Evolutionary conservation across 1,140 invertebrate genomes (phyloP).

Genomic region (Meloidogyne exigua): DNA sequence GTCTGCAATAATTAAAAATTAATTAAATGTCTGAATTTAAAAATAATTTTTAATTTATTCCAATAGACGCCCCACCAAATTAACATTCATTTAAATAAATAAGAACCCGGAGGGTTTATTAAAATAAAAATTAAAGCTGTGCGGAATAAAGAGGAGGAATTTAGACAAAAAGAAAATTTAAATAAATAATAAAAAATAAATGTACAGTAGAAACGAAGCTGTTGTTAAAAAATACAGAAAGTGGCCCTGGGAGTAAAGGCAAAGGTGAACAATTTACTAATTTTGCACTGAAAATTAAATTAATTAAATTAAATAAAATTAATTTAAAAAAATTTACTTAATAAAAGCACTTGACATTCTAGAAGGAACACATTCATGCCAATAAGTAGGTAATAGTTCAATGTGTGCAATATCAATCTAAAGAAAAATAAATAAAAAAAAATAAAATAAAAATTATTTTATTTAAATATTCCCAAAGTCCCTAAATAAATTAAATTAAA

Average conservation of each 20-base stretch:
- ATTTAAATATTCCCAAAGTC: too few species aligned
- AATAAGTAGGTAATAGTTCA: conserved; percentile 64
- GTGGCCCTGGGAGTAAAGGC: conserved; percentile 64
- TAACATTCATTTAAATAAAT: not conserved
- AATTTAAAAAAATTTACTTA: not conserved
- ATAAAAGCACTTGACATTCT: conserved; percentile 64
- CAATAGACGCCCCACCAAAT: not conserved
- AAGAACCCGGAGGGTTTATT: not conserved
- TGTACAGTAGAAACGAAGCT: conserved; percentile 66
- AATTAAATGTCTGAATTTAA: too few species aligned
- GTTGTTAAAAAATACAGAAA: conserved; percentile 66
- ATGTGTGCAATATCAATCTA: conserved; percentile 48
- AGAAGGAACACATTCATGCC: conserved; percentile 65
- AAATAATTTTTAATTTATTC: conserved; percentile 12
- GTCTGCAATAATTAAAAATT: conserved; percentile 46
- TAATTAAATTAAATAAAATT: too few species aligned
- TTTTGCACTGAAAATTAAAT: conserved; percentile 12
- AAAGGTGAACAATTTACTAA: conserved; percentile 54
- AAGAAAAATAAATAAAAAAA: not conserved
- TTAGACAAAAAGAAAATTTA: conserved; percentile 8
- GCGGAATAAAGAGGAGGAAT: too few species aligned
- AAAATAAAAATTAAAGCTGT: too few species aligned
- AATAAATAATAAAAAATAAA: not conserved
- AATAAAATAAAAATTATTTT: too few species aligned
- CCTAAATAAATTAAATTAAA: too few species aligned